phyloP scores from a whole-genome alignment of 2,797 vertebrate species.

The Octomys mimax region DNA sequence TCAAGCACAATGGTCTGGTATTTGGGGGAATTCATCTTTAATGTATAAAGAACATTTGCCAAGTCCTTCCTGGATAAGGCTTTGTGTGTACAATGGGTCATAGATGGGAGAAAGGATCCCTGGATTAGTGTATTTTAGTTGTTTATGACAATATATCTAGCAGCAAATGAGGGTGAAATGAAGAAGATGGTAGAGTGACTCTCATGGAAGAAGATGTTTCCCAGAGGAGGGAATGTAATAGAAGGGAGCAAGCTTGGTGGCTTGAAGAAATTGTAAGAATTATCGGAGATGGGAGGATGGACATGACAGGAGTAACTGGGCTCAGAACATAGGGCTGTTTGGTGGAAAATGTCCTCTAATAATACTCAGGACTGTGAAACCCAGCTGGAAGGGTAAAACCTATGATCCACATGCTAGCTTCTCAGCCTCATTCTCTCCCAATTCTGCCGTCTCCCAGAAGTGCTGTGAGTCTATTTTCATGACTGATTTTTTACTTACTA shows the following conservation, averaged over 20 bases:
- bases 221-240: background rate
- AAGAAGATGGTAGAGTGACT: background rate
- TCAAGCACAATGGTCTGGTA: background rate
- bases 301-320: background rate
- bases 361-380: background rate
- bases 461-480: background rate
- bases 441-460: background rate
- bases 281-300: background rate
- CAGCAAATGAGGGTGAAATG: background rate
- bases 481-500: slow-evolving; percentile 51
- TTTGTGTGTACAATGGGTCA: background rate
- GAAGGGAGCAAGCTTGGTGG: rapidly evolving
- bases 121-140: background rate
- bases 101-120: background rate
- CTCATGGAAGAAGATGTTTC: background rate
- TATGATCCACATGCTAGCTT: background rate
- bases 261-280: background rate
- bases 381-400: background rate
- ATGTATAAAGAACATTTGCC: background rate
- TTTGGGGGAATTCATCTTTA: background rate
- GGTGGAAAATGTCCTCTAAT: background rate
- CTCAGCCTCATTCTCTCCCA: background rate
- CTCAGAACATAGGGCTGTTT: background rate
- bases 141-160: background rate
- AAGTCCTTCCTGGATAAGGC: background rate